phyloP scores from a whole-genome alignment of 2,888 invertebrate species.

The Metalampra italica region DNA sequence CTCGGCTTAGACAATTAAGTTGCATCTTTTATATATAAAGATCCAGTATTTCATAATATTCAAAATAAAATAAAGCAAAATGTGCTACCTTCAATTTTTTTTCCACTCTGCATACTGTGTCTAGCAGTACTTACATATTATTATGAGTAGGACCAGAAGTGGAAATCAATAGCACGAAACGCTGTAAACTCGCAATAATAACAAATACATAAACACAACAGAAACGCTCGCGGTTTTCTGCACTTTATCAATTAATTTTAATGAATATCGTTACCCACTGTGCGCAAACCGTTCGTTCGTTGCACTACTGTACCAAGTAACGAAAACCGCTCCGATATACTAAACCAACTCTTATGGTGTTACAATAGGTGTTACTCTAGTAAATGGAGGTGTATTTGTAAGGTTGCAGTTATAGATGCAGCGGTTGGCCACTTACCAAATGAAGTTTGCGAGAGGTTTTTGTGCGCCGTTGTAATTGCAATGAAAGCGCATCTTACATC shows the following conservation, averaged over 20 bases:
- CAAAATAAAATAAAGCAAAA: no score
- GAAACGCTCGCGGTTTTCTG: slow-evolving; percentile 8
- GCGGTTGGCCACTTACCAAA: slow-evolving; percentile 11
- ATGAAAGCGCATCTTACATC: slow-evolving; percentile 6
- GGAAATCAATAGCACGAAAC: no score
- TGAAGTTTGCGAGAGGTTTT: slow-evolving; percentile 11
- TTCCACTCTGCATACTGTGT: no score
- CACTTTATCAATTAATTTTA: slow-evolving; percentile 11
- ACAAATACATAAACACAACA: background rate
- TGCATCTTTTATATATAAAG: no score
- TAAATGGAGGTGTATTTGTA: background rate
- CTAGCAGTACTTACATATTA: no score
- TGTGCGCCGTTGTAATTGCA: slow-evolving; percentile 10
- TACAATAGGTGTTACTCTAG: background rate
- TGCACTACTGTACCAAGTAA: background rate
- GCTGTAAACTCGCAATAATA: no score
- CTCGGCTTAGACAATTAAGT: no score
- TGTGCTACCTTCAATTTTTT: no score
- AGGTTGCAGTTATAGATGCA: background rate
- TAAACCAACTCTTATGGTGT: background rate
- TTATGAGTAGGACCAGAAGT: no score
- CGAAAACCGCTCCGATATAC: background rate
- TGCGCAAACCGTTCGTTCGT: background rate
- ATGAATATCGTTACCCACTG: slow-evolving; percentile 4
- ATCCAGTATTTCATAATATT: no score